Percentiles rank a stretch among this genome's conserved stretches.
Evolutionary conservation across 2,113 vertebrate species (phyloP).

Genomic region (Platysternon megacephalum): DNA sequence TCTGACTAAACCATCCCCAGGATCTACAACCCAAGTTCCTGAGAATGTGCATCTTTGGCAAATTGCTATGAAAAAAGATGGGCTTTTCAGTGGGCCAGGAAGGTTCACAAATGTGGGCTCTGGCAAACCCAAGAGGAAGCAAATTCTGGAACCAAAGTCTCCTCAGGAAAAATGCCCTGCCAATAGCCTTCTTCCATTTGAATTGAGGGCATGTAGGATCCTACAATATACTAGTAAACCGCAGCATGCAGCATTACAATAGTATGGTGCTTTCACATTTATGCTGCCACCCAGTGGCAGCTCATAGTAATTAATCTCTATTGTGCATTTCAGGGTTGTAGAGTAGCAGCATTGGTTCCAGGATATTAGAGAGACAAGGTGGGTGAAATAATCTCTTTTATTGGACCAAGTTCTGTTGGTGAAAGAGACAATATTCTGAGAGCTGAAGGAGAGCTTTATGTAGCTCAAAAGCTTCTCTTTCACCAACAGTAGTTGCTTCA

Average conservation of each 20-base stretch:
- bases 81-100: neutral
- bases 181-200: neutral
- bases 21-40: neutral
- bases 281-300: conserved; percentile 14
- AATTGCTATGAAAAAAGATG: neutral
- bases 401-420: neutral
- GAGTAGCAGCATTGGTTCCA: neutral
- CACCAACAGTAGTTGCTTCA: neutral
- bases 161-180: neutral
- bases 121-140: neutral
- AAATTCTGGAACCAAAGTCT: neutral
- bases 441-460: neutral
- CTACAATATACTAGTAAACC: neutral
- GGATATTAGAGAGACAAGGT: neutral
- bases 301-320: neutral
- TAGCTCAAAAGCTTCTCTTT: neutral
- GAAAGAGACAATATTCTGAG: neutral
- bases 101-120: neutral
- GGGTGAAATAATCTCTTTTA: neutral
- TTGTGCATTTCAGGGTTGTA: neutral
- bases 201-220: neutral
- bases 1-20: neutral
- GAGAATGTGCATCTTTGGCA: neutral
- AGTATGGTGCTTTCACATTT: neutral
- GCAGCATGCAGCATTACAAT: neutral